Evolutionary conservation across 2,888 invertebrate species (phyloP).

Genomic region (Drosophila lacicola): DNA sequence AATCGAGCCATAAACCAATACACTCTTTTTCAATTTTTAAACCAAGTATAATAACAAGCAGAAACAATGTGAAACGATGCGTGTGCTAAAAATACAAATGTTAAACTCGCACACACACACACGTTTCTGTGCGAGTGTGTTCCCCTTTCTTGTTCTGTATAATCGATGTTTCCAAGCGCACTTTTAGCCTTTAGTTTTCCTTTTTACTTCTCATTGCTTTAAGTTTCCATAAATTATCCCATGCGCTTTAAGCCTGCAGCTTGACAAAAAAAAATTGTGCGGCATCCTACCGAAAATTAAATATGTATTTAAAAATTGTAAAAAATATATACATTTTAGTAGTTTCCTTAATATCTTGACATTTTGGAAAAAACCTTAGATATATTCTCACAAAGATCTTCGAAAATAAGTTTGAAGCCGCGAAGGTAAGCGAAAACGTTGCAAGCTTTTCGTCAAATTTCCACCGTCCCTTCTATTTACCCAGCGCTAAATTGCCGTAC

Average conservation of each 20-base stretch:
- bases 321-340: too few species aligned
- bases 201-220: conserved; percentile 4
- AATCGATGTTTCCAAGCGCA: conserved; percentile 63
- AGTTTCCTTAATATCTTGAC: too few species aligned
- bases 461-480: too few species aligned
- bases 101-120: conserved; percentile 10
- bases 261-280: background rate
- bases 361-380: too few species aligned
- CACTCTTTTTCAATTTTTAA: background rate
- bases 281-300: too few species aligned
- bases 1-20: background rate
- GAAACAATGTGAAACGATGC: conserved; percentile 27
- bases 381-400: too few species aligned
- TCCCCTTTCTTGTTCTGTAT: conserved; percentile 50
- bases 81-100: conserved; percentile 23
- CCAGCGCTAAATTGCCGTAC: too few species aligned
- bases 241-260: background rate
- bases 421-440: too few species aligned
- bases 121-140: conserved; percentile 29
- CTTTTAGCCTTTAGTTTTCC: conserved; percentile 32
- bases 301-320: too few species aligned
- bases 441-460: too few species aligned
- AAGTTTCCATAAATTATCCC: conserved; percentile 2
- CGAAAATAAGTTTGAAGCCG: too few species aligned
- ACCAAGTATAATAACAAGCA: conserved; percentile 4